These are phyloP conservation scores for Varanus komodoensis DNA, from an alignment of 2,113 vertebrate species.

Conservation along the genomic window DNA sequence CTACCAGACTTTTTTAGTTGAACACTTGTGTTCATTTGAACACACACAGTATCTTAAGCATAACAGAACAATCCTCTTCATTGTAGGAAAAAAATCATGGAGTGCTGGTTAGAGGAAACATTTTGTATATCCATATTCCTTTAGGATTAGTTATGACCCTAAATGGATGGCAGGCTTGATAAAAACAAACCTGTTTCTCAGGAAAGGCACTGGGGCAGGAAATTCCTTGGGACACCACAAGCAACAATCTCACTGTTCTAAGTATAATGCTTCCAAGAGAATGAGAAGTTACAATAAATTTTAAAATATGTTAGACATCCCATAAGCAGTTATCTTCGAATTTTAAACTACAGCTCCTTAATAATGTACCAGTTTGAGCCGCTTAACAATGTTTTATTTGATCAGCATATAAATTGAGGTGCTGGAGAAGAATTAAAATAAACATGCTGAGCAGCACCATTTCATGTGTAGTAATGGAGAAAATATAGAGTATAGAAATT, in stretches of 20 bases:
- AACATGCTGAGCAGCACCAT: constrained; percentile 30
- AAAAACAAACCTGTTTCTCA: constrained; percentile 4
- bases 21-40: neutral
- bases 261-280: constrained; percentile 35
- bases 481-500: constrained; percentile 51
- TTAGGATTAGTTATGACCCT: neutral
- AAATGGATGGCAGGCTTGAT: neutral
- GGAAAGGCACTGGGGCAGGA: constrained; percentile 46
- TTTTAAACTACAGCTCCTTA: constrained; percentile 15
- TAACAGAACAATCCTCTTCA: neutral
- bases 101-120: neutral
- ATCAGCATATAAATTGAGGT: constrained; percentile 20
- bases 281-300: constrained; percentile 26
- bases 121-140: neutral
- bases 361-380: neutral
- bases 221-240: constrained; percentile 52
- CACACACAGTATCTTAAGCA: neutral
- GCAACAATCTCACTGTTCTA: constrained; percentile 59
- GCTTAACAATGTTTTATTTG: constrained; percentile 12
- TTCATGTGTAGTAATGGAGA: constrained; percentile 48
- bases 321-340: constrained; percentile 32
- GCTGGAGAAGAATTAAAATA: constrained; percentile 44
- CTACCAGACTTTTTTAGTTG: neutral
- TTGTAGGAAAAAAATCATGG: neutral
- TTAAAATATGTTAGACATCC: constrained; percentile 48